Conservation (phyloP, 2,797 vertebrate species). For the Eupleurogrammus muticus region DNA sequence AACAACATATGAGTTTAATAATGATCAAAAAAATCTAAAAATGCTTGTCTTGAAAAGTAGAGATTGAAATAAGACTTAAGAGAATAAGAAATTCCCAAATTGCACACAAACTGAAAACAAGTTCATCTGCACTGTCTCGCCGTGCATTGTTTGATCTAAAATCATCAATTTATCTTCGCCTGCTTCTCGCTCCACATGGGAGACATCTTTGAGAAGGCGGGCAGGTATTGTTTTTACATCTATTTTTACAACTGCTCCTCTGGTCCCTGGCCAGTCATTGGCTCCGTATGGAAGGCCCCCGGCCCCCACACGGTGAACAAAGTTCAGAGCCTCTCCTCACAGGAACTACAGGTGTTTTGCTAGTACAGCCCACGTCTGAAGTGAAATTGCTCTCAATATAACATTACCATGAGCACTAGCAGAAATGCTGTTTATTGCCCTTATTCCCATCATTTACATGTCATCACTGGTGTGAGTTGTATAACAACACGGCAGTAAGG, state of each 20-base stretch:
- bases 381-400: slow-evolving; percentile 27
- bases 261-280: slow-evolving; percentile 67
- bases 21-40: neutral
- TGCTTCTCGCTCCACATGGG: slow-evolving; percentile 46
- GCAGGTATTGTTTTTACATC: slow-evolving; percentile 75
- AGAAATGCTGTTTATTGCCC: slow-evolving; percentile 1
- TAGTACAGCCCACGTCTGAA: slow-evolving; percentile 33
- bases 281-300: slow-evolving; percentile 52
- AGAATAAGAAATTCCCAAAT: neutral
- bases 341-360: slow-evolving; percentile 75
- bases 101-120: slow-evolving; percentile 19
- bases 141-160: slow-evolving; percentile 29
- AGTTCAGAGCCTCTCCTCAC: slow-evolving; percentile 55
- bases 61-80: neutral
- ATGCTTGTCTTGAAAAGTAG: neutral
- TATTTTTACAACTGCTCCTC: slow-evolving; percentile 79
- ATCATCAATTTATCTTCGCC: slow-evolving; percentile 45
- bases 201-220: slow-evolving; percentile 41
- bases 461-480: neutral
- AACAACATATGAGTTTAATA: slow-evolving; percentile 20
- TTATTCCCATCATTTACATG: slow-evolving; percentile 1
- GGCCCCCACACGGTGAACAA: slow-evolving; percentile 71
- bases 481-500: neutral
- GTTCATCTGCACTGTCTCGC: slow-evolving; percentile 19
- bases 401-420: neutral